These are phyloP conservation scores for Xanthostigma xanthostigma DNA, from an alignment of 2,888 invertebrate genomes.

Conservation along the genomic window DNA sequence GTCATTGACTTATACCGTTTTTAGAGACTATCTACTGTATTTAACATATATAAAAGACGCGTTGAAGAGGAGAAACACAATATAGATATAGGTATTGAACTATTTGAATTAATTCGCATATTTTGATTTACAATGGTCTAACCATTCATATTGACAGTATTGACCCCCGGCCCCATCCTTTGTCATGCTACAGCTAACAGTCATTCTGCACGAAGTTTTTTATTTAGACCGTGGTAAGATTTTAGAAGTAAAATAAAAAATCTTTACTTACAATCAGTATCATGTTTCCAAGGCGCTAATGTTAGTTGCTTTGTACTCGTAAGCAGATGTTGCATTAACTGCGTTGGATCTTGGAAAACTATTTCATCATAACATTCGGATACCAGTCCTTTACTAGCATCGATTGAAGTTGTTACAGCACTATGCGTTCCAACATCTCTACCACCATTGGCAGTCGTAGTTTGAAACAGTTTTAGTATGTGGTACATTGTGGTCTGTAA, in stretches of 20 bases:
- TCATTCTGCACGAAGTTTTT: too few species aligned
- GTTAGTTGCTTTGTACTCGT: slow-evolving; percentile 61
- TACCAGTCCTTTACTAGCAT: slow-evolving; percentile 59
- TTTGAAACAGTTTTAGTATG: slow-evolving; percentile 86
- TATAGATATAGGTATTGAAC: too few species aligned
- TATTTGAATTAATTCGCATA: too few species aligned
- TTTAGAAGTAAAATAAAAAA: slow-evolving; percentile 1
- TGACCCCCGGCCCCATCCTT: too few species aligned
- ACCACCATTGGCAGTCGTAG: slow-evolving; percentile 39
- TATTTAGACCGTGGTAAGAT: not conserved
- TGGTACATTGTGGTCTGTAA: slow-evolving; percentile 87
- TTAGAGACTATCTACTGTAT: too few species aligned
- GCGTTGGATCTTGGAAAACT: slow-evolving; percentile 82
- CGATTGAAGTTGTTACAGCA: slow-evolving; percentile 24
- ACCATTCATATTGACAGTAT: too few species aligned
- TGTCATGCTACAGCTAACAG: too few species aligned
- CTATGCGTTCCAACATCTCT: slow-evolving; percentile 24
- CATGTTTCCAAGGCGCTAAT: slow-evolving; percentile 62
- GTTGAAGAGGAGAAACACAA: too few species aligned
- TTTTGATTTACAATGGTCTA: too few species aligned
- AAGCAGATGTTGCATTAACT: slow-evolving; percentile 77
- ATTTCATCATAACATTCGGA: slow-evolving; percentile 95
- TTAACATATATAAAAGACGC: too few species aligned
- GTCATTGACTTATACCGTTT: too few species aligned
- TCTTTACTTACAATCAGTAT: slow-evolving; percentile 65